Evolutionary conservation across 2,888 invertebrate species (phyloP).

Genomic region (Idaea dimidiata): DNA sequence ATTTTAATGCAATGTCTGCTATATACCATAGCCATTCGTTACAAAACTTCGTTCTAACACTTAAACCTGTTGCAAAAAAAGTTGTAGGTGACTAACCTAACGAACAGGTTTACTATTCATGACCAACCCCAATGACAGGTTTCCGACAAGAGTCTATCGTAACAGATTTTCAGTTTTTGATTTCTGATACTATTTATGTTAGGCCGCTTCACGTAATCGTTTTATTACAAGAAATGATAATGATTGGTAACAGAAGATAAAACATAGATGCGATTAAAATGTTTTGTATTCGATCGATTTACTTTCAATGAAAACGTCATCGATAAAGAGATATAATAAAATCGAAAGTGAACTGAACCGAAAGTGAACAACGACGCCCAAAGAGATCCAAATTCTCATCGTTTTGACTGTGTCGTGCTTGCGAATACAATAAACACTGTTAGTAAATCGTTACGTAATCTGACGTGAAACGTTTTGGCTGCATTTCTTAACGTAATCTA

Average conservation of each 20-base stretch:
- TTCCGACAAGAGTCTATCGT: background rate
- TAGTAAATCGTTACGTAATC: conserved; percentile 24
- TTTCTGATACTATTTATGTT: background rate
- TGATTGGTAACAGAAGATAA: background rate
- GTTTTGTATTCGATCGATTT: conserved; percentile 9
- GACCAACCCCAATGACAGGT: conserved; percentile 12
- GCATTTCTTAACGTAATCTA: conserved; percentile 23
- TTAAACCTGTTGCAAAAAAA: conserved; percentile 20
- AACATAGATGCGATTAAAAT: background rate
- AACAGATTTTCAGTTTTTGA: background rate
- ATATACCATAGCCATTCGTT: background rate
- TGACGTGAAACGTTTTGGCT: conserved; percentile 10
- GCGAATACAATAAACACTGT: conserved; percentile 16
- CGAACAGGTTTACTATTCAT: conserved; percentile 18
- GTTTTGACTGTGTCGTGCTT: conserved; percentile 24
- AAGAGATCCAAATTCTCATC: conserved; percentile 41
- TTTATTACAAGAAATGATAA: background rate
- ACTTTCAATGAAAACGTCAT: conserved; percentile 30
- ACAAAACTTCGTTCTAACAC: conserved; percentile 13
- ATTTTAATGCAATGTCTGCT: background rate
- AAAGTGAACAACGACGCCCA: conserved; percentile 46
- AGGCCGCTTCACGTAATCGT: background rate
- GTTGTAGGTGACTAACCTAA: conserved; percentile 28
- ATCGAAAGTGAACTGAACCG: conserved; percentile 35
- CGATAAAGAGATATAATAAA: conserved; percentile 37